Evolutionary conservation across 2,797 vertebrate species (phyloP), one percentile per base, ranked within the genome.

Genomic region (Micromesistius poutassou): DNA sequence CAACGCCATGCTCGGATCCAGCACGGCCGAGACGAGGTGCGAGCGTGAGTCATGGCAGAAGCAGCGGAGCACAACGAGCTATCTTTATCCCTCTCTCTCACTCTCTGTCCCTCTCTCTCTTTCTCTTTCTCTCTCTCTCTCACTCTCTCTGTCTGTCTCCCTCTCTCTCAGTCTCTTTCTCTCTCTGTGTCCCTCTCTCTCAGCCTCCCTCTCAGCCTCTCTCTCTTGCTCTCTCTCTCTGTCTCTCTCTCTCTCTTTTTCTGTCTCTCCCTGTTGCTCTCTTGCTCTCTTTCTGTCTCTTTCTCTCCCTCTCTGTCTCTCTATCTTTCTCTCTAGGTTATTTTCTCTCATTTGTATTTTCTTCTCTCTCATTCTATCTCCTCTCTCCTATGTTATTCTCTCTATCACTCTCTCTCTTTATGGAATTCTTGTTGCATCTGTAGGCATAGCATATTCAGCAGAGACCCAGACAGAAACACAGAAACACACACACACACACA

Each of bases 401-500:
- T 72, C 22, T 35, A 28, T 78, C 36, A 40, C 19, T 74, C 72
- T n/a, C 28, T 12, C 77, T 68, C 77, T 74, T 31, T 66, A 25
- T 68, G 55, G 55, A 25, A 62, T 62, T 36, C 62, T 22, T 19
- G 31, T 46, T 72, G 16, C 19, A 33, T 55, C 55, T 30, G 76
- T 0, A 76, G 10, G 2, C 77, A 75, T n/a, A 76, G 9, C 5
- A 28, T 13, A 12, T 74, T 6, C 31, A 0, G 42, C 8, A 72
- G 73, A 71, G 25, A 46, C 78, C 30, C 55, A 50, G 75, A 50
- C 55, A 46, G 31, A 74, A 10, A 76, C 1, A 77, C 22, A 76
- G 3, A 74, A 16, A 76, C n/a, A 72, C 74, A 82, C 74, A 76
- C 81, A 78, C 72, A 72, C 40, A 77, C 40, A 0, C 13, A 73